phyloP scores from a whole-genome alignment of 1,140 invertebrate genomes.

The Sycobia sp. region DNA sequence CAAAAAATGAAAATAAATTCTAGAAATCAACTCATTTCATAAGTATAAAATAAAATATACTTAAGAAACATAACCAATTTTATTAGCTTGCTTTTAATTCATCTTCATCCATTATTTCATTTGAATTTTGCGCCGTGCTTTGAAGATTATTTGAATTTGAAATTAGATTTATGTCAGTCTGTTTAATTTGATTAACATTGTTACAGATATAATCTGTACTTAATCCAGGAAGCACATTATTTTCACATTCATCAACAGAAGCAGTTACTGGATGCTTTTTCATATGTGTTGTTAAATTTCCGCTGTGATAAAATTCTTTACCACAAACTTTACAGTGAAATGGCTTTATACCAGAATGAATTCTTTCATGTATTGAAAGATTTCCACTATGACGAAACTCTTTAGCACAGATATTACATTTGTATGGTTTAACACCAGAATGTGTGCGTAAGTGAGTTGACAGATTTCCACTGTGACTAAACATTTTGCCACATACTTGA shows the following conservation, averaged over 20 bases:
- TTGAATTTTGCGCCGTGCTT: slow-evolving; percentile 16
- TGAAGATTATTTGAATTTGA: slow-evolving; percentile 19
- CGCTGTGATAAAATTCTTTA: slow-evolving; percentile 72
- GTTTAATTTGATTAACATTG: slow-evolving; percentile 16
- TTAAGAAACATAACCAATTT: slow-evolving; percentile 7
- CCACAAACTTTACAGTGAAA: slow-evolving; percentile 75
- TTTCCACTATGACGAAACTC: slow-evolving; percentile 66
- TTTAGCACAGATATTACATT: slow-evolving; percentile 62
- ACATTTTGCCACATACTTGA: slow-evolving; percentile 66
- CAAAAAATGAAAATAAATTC: slow-evolving; percentile 18
- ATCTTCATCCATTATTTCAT: slow-evolving; percentile 6
- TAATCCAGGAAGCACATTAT: slow-evolving; percentile 36
- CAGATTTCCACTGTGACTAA: slow-evolving; percentile 64
- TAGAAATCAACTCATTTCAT: not conserved
- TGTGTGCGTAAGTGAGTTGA: slow-evolving; percentile 66
- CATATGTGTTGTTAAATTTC: slow-evolving; percentile 64
- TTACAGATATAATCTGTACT: slow-evolving; percentile 23
- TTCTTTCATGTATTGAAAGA: slow-evolving; percentile 62
- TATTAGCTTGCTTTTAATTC: slow-evolving; percentile 30
- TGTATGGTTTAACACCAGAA: slow-evolving; percentile 64
- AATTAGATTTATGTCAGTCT: slow-evolving; percentile 16
- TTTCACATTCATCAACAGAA: slow-evolving; percentile 39
- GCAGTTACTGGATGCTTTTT: slow-evolving; percentile 52
- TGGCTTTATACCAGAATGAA: slow-evolving; percentile 64
- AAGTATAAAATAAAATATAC: slow-evolving; percentile 3